Percentiles rank a stretch among this genome's conserved stretches.
Evolutionary conservation across 2,113 vertebrate genomes (phyloP).

Genomic region (Parus major): DNA sequence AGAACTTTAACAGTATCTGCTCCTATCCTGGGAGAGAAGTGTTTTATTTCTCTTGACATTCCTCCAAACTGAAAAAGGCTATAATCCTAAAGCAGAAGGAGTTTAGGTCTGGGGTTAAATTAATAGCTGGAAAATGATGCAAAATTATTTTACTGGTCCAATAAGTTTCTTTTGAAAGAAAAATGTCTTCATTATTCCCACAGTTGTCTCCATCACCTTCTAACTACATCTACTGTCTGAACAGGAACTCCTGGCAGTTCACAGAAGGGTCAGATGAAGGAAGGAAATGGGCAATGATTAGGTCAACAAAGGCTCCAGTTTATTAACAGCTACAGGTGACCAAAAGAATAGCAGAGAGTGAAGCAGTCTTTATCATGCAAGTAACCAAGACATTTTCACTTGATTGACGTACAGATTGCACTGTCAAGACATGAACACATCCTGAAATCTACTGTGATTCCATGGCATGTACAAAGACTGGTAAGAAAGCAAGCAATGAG

Average conservation of each 20-base stretch:
- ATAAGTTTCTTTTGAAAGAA: neutral
- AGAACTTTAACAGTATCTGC: neutral
- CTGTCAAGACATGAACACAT: neutral
- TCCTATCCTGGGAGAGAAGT: neutral
- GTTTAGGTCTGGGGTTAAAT: neutral
- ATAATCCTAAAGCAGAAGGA: neutral
- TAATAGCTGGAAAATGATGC: neutral
- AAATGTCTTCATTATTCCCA: neutral
- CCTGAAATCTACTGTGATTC: neutral
- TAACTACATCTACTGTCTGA: neutral
- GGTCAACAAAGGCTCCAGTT: neutral
- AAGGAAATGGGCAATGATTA: neutral
- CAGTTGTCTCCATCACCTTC: neutral
- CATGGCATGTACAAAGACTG: fast-evolving
- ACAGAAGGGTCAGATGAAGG: neutral
- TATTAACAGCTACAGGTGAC: constrained; percentile 10
- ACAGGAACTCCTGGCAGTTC: neutral
- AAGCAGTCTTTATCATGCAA: neutral
- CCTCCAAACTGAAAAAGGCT: neutral
- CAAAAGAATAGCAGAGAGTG: neutral
- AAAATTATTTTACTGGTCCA: neutral
- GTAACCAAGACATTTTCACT: neutral
- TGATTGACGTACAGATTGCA: neutral
- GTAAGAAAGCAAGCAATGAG: neutral
- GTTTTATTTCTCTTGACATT: neutral